Evolutionary conservation across 1,140 invertebrate genomes (phyloP), one percentile per base, ranked within the genome.

Genomic region (Gryon sp.): DNA sequence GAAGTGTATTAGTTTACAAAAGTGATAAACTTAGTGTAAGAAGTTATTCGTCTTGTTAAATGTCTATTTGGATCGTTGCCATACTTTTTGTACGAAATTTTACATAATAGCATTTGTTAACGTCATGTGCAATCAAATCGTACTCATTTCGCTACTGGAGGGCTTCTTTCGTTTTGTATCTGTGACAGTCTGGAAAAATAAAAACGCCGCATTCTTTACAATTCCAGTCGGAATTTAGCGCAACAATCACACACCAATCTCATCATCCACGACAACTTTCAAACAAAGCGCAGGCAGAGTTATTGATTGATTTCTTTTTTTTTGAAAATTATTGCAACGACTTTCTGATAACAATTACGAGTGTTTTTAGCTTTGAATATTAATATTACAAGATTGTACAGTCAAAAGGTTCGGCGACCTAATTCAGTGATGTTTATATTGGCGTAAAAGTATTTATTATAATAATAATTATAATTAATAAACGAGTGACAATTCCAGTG

Each of bases 171-270:
- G 12, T 40, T 59, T 52, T 60, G 70, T 74, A 74, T 65, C 36
- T 66, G 60, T 66, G 62, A 75, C 70, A 66, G 62, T 60, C 60
- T 60, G 70, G 34, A 53, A 75, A 75, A 66, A 65, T 50, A 73
- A 55, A 22, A 63, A 48, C 30, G 11, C 16, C 41, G 16, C 34
- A 59, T 46, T 57, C 43, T 50, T 57, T 14, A 18, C 26, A 14
- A 52, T 52, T 19, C 46, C 38, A 30, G 26, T n/a, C 26, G 24
- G 34, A 70, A 62, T 60, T 53, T 38, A 36, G 34, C 38, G 26
- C 45, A 50, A 59, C 65, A 69, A 45, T 60, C 46, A 52, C 7
- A 4, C 53, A 52, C 36, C 18, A 38, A 36, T 50, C 34, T 28
- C 1, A 11, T 59, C 11, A 45, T 38, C n/a, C 50, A 26, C 41